Evolutionary conservation across 1,140 invertebrate species (phyloP).

Genomic region (Homarus americanus): DNA sequence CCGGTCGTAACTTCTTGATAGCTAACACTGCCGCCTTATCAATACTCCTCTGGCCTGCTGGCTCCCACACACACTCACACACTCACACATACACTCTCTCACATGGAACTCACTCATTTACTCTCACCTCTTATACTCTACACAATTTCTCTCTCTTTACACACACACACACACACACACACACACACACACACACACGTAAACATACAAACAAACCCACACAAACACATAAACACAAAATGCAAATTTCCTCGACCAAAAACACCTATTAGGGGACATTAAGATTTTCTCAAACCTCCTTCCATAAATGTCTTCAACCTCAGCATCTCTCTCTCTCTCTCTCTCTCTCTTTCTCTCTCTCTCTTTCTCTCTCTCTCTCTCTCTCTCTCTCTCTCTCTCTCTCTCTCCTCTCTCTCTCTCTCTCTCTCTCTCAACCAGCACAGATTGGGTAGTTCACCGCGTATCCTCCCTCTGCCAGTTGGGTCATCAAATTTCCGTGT

Average conservation of each 20-base stretch:
- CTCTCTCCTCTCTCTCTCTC: neutral
- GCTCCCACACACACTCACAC: constrained; percentile 17
- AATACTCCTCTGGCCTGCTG: no score
- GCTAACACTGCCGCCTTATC: no score
- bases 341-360: constrained; percentile 11
- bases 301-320: no score
- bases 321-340: neutral
- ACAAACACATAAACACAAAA: neutral
- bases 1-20: no score
- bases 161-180: neutral
- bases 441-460: neutral
- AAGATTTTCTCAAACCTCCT: no score
- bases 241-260: no score
- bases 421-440: neutral
- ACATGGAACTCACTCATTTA: neutral
- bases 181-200: neutral
- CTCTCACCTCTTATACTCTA: no score
- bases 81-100: constrained; percentile 10
- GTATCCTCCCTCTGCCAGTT: neutral
- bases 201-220: neutral
- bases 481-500: no score
- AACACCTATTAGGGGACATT: no score
- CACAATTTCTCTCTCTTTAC: neutral
- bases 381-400: neutral
- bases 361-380: neutral